phyloP scores from a whole-genome alignment of 30 jellyfish, hydroid and myxozoan species.

The Calvadosia cruxmelitensis region DNA sequence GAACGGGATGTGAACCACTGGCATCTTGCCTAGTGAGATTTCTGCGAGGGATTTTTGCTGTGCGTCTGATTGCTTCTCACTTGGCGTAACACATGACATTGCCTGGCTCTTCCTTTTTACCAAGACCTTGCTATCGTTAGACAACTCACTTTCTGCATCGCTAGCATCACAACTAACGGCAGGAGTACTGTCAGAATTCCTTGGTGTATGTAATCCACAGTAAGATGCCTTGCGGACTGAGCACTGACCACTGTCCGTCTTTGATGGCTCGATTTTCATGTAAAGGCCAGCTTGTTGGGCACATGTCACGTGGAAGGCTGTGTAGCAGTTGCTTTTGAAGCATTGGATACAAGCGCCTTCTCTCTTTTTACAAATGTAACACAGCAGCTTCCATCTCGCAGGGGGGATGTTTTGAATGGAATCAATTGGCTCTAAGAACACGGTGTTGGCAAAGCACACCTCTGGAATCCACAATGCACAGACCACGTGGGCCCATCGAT shows the following conservation, averaged over 20 bases:
- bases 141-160: slow-evolving; percentile 70
- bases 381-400: slow-evolving; percentile 85
- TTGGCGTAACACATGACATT: not conserved
- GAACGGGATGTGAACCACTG: slow-evolving; percentile 95
- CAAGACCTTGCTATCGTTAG: slow-evolving; percentile 41
- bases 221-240: slow-evolving; percentile 72
- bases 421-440: slow-evolving; percentile 93
- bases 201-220: slow-evolving; percentile 85
- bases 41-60: slow-evolving; percentile 40
- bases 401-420: slow-evolving; percentile 87
- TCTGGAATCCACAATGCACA: slow-evolving; percentile 99
- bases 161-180: slow-evolving; percentile 39
- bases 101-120: slow-evolving; percentile 45
- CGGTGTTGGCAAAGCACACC: slow-evolving; percentile 95
- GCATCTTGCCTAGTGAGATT: slow-evolving; percentile 60
- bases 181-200: slow-evolving; percentile 48
- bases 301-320: slow-evolving; percentile 97
- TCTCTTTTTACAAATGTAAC: slow-evolving; percentile 83
- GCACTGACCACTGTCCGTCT: slow-evolving; percentile 91
- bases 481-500: slow-evolving; percentile 94
- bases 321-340: slow-evolving; percentile 77
- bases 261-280: slow-evolving; percentile 85
- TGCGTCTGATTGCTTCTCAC: slow-evolving; percentile 68
- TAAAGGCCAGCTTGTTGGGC: slow-evolving; percentile 97
- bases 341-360: slow-evolving; percentile 99